Evolutionary conservation across 2,888 invertebrate genomes (phyloP).

Genomic region (Mesochorus sp.): DNA sequence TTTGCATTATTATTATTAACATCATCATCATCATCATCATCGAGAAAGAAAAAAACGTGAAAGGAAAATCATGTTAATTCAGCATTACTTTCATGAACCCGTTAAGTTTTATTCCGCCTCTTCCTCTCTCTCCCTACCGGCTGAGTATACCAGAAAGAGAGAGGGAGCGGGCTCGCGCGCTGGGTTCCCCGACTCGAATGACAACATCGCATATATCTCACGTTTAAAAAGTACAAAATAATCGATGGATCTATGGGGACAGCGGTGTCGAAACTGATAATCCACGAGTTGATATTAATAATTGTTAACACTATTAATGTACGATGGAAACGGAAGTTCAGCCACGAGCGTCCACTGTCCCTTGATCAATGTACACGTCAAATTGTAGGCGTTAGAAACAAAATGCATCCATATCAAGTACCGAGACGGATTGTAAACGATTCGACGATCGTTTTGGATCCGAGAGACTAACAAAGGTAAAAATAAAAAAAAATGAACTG

Average conservation of each 20-base stretch:
- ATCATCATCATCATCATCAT: not conserved
- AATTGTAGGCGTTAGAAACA: not conserved
- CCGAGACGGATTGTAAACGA: no score
- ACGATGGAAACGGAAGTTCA: conserved; percentile 22
- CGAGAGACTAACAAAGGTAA: no score
- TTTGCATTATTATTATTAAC: conserved; percentile 50
- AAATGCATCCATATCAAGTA: not conserved
- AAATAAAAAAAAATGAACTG: no score
- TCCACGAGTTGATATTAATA: conserved; percentile 26
- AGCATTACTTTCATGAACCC: conserved; percentile 65
- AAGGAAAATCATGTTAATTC: conserved; percentile 55
- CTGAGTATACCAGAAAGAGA: conserved; percentile 40
- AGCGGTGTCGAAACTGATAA: conserved; percentile 41
- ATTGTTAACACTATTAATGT: not conserved
- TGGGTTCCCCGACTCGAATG: conserved; percentile 43
- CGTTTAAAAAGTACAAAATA: conserved; percentile 20
- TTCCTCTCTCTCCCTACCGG: conserved; percentile 23
- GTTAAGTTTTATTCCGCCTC: conserved; percentile 19
- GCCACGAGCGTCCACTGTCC: conserved; percentile 40
- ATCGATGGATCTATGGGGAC: conserved; percentile 54
- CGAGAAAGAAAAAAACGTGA: conserved; percentile 4
- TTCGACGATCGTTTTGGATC: no score
- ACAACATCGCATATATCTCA: conserved; percentile 43
- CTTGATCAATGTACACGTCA: conserved; percentile 44
- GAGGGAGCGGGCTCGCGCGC: conserved; percentile 34